Evolutionary conservation across 2,113 vertebrate genomes (phyloP), one percentile per base, ranked within the genome.

Genomic region (Epinephelus fuscoguttatus): DNA sequence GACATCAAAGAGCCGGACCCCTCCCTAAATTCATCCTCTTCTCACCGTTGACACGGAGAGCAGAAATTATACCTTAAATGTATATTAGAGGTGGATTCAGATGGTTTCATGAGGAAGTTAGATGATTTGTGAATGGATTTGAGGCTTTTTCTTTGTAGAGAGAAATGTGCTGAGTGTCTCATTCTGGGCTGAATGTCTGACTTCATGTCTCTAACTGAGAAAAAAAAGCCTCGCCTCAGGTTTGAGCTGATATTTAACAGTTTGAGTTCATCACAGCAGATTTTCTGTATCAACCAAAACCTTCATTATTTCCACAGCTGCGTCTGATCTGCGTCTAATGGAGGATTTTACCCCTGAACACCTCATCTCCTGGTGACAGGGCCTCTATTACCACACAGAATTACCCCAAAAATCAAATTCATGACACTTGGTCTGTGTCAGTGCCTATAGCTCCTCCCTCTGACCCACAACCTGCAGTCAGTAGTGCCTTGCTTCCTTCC

Each of bases 1-100:
- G 82, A 63, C 84, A 71, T 82, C 3, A 76, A 62, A 74, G 82
- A 74, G 81, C 19, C 79, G 81, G 85, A 90, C 91, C 93, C 93
- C 93, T 94, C 93, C 93, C 93, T 89, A 70, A 88, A 85, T n/a
- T 0, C 9, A 21, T 42, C 66, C 74, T 75, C 64, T 4, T 19
- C 57, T 73, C 77, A 59, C 70, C 79, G 63, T 84, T 75, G 50
- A 61, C 52, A 52, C 62, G 2, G 4, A 70, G 56, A 60, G 7
- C 3, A 25, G 13, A 3, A 2, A 21, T n/a, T 0, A 5, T 0
- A 0, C 30, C 10, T 2, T 2, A 4, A 4, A 4, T 19, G 42
- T 0, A 8, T 0, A 1, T 2, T 3, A 55, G 14, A 23, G 56
- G 14, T 19, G 0, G 50, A 40, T 40, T 33, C 1, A 2, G 14